Percentiles rank a stretch among this genome's conserved stretches.
These are phyloP conservation scores for Cephalopholis sonnerati DNA, from an alignment of 2,113 vertebrate species.

Conservation along the genomic window DNA sequence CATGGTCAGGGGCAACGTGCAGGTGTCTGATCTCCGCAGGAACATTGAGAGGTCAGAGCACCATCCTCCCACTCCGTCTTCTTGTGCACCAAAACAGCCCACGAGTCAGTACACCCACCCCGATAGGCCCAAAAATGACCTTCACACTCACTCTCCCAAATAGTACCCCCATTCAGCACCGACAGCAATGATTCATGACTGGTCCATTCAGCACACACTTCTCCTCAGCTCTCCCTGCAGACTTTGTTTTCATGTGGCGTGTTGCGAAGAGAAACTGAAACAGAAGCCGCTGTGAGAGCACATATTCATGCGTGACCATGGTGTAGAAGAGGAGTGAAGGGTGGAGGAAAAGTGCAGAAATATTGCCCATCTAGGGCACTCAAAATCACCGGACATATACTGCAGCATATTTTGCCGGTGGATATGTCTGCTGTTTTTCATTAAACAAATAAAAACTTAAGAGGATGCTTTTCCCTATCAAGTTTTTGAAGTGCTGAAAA, in stretches of 20 bases:
- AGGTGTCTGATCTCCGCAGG: constrained; percentile 95
- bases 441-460: not conserved
- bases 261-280: constrained; percentile 29
- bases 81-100: not conserved
- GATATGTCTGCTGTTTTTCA: not conserved
- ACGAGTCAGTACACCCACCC: not conserved
- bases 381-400: not conserved
- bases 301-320: constrained; percentile 7
- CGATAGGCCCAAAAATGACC: constrained; percentile 30
- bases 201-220: constrained; percentile 45
- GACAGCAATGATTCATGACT: constrained; percentile 62
- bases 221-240: constrained; percentile 5
- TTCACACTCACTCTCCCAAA: constrained; percentile 21
- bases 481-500: not conserved
- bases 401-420: not conserved
- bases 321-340: not conserved
- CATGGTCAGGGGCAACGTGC: constrained; percentile 93
- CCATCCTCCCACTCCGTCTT: not conserved
- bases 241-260: constrained; percentile 32
- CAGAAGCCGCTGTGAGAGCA: constrained; percentile 25
- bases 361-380: not conserved
- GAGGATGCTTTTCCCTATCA: not conserved
- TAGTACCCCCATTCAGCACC: constrained; percentile 60
- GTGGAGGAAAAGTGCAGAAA: not conserved
- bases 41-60: constrained; percentile 93